Evolutionary conservation across 2,888 invertebrate genomes (phyloP).

Genomic region (Kryphioiulus occultus): DNA sequence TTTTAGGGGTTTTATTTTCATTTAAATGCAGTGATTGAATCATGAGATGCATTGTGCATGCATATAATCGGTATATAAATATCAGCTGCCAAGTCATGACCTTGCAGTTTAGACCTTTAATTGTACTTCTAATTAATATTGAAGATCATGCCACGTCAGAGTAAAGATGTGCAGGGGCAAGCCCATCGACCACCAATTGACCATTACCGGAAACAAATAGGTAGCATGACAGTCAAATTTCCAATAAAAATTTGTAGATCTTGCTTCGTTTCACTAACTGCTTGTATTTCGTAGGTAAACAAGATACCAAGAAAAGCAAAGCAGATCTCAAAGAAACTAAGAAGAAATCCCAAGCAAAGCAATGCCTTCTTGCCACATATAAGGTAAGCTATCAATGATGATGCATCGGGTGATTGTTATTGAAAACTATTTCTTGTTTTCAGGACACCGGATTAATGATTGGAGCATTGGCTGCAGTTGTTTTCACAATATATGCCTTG

Average conservation of each 20-base stretch:
- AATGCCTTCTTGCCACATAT: not conserved
- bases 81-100: not conserved
- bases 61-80: not conserved
- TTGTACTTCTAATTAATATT: not conserved
- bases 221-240: constrained; percentile 68
- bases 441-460: constrained; percentile 45
- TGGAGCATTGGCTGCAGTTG: constrained; percentile 5
- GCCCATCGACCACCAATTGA: constrained; percentile 43
- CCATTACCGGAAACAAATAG: constrained; percentile 51
- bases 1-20: too few relatives aligned
- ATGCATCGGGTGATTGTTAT: too few relatives aligned
- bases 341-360: constrained; percentile 43
- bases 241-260: too few relatives aligned
- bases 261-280: not conserved
- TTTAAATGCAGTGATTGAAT: not conserved
- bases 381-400: not conserved
- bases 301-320: constrained; percentile 56
- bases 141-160: constrained; percentile 7
- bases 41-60: not conserved
- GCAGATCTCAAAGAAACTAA: constrained; percentile 52
- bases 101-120: not conserved
- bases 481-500: constrained; percentile 26
- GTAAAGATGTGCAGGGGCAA: constrained; percentile 11
- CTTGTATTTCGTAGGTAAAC: constrained; percentile 42
- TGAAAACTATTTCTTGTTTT: constrained; percentile 27